Percentiles rank a stretch among this genome's conserved stretches.
Evolutionary conservation across 2,797 vertebrate genomes (phyloP).

Genomic region (Paguma larvata): DNA sequence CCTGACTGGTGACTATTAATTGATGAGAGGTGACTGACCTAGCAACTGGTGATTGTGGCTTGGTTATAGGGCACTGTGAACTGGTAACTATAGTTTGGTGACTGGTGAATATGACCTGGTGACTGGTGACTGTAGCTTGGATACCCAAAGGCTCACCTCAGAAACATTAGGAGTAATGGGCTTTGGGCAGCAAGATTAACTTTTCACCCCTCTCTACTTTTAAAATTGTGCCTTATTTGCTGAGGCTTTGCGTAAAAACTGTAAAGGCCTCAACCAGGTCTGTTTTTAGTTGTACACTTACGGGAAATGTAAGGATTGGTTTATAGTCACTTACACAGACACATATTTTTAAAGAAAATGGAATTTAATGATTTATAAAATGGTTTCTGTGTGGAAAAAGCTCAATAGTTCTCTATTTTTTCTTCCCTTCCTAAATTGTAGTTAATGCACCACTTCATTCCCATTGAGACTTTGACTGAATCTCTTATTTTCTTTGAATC

Average conservation of each 20-base stretch:
- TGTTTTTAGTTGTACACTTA: neutral
- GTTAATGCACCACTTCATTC: neutral
- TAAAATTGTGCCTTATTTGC: neutral
- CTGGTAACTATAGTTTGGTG: neutral
- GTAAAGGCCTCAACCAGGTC: neutral
- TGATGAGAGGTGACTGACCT: neutral
- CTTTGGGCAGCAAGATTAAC: neutral
- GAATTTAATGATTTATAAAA: constrained; percentile 56
- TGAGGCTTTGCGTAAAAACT: neutral
- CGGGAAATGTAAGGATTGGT: neutral
- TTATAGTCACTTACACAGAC: neutral
- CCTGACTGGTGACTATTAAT: neutral
- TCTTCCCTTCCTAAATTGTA: neutral
- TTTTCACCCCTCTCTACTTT: neutral
- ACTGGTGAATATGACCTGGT: neutral
- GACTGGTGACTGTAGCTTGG: neutral
- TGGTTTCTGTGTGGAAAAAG: neutral
- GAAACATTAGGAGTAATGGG: neutral
- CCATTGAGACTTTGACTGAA: neutral
- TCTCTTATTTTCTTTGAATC: constrained; percentile 41
- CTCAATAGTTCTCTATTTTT: neutral
- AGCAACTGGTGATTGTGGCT: neutral
- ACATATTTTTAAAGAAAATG: constrained; percentile 1
- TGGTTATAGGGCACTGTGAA: neutral
- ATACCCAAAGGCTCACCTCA: neutral